Base-by-base conservation (phyloP, 2,888 invertebrate genomes). In the Selenia dentaria region DNA sequence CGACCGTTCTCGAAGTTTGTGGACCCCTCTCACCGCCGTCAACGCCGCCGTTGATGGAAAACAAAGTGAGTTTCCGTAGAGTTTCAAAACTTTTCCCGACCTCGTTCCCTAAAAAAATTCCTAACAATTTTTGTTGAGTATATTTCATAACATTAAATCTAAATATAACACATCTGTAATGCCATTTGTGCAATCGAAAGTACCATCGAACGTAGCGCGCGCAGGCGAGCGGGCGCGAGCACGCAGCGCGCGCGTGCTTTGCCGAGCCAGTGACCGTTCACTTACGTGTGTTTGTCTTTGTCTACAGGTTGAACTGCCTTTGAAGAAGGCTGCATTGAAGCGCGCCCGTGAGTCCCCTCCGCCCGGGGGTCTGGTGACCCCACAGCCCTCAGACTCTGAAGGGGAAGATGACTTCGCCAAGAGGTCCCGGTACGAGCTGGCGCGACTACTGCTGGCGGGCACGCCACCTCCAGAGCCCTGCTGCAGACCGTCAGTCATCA, bases 371-470 rank as follows among this genome's bases (percentile, higher is more conserved):
- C 81, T 91, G 59, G 92, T 95, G 42, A 97, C 97, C 2, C 97
- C 97, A 0, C 96, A 96, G 78, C 95, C 96, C 11, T 96, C 96
- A 0, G 97, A 97, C 78, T 95, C 96, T 0, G 97, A 97, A 85
- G 92, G 94, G 59, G 94, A 96, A 79, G 92, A 93, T 59, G 93
- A 77, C 59, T 81, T 64, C 70, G 74, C 66, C 82, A 92, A 83
- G 62, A 74, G 80, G 36, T 74, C 83, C 22, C 82, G 83, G 39
- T 85, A 91, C 64, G 93, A 93, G 71, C 79, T 93, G 62, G 91
- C 91, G 54, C 81, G 91, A 48, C 75, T 91, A 56, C 79, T 93
- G 43, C 79, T 92, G 51, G 84, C 90, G 5, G 22, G 22, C 57
- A 92, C 92, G 50, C 93, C 93, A 29, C 93, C 93, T 11, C 93